Evolutionary conservation across 1,140 invertebrate genomes (phyloP).

Genomic region (Phocides pigmalion): DNA sequence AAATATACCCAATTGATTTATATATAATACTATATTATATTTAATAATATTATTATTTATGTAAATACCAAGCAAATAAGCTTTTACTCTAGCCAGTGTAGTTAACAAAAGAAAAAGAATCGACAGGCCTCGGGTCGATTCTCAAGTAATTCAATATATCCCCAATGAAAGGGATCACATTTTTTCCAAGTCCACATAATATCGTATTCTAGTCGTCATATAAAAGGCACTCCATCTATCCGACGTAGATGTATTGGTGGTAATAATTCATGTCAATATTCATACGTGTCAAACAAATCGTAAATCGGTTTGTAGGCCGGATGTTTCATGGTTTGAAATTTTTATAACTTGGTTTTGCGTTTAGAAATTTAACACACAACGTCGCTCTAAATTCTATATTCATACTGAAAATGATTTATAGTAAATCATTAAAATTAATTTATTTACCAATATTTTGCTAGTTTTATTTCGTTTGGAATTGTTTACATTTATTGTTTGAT

Average conservation of each 20-base stretch:
- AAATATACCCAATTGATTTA: no score
- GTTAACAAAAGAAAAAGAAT: constrained; percentile 12
- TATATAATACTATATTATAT: no score
- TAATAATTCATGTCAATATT: constrained; percentile 59
- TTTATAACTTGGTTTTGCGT: not conserved
- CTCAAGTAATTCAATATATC: constrained; percentile 53
- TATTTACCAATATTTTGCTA: no score
- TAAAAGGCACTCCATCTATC: constrained; percentile 51
- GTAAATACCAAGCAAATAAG: not conserved
- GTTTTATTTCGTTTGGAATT: no score
- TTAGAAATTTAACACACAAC: not conserved
- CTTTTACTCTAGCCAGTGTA: not conserved
- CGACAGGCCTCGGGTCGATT: constrained; percentile 13
- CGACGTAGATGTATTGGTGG: constrained; percentile 45
- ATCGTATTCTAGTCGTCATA: constrained; percentile 52
- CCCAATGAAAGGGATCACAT: constrained; percentile 51
- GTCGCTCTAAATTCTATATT: no score
- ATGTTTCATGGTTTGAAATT: constrained; percentile 3
- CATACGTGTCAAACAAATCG: constrained; percentile 58
- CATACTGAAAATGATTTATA: no score
- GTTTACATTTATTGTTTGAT: no score
- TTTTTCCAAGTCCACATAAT: constrained; percentile 53
- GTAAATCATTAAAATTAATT: no score
- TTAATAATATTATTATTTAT: not conserved
- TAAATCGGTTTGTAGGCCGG: constrained; percentile 38